These are phyloP conservation scores for Stratiomys singularior DNA, from an alignment of 2,888 invertebrate species.

Conservation along the genomic window DNA sequence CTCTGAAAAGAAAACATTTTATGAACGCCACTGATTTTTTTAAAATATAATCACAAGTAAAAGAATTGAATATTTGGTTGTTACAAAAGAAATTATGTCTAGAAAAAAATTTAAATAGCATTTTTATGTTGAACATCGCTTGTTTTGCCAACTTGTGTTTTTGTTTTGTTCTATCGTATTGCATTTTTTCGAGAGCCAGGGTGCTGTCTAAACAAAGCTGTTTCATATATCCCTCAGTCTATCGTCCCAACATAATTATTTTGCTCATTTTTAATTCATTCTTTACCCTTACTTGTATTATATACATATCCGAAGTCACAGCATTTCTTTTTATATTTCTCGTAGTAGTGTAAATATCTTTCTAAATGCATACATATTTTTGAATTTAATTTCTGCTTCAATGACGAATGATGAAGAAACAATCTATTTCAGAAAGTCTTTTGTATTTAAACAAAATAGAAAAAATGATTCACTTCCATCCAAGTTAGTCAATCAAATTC, in stretches of 20 bases:
- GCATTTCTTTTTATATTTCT: background rate
- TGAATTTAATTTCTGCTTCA: slow-evolving; percentile 48
- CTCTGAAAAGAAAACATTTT: slow-evolving; percentile 24
- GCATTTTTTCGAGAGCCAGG: background rate
- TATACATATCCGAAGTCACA: background rate
- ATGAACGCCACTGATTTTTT: background rate
- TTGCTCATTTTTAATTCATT: slow-evolving; percentile 3
- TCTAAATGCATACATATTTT: slow-evolving; percentile 25
- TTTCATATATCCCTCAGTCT: background rate
- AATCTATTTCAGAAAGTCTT: slow-evolving; percentile 22
- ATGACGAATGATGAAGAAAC: slow-evolving; percentile 13
- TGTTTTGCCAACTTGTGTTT: slow-evolving; percentile 51
- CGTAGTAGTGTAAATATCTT: slow-evolving; percentile 15
- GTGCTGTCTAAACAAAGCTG: background rate
- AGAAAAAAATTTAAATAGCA: background rate
- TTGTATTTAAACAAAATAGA: no score
- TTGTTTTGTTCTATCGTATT: slow-evolving; percentile 26
- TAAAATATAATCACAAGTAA: background rate
- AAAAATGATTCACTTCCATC: background rate
- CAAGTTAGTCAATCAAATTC: background rate
- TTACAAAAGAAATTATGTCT: no score
- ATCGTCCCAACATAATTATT: background rate
- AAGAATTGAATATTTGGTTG: slow-evolving; percentile 5
- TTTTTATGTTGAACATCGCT: slow-evolving; percentile 52
- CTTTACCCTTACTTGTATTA: background rate